phyloP scores from a whole-genome alignment of 1,140 invertebrate species.

The Drosophila rhopaloa region DNA sequence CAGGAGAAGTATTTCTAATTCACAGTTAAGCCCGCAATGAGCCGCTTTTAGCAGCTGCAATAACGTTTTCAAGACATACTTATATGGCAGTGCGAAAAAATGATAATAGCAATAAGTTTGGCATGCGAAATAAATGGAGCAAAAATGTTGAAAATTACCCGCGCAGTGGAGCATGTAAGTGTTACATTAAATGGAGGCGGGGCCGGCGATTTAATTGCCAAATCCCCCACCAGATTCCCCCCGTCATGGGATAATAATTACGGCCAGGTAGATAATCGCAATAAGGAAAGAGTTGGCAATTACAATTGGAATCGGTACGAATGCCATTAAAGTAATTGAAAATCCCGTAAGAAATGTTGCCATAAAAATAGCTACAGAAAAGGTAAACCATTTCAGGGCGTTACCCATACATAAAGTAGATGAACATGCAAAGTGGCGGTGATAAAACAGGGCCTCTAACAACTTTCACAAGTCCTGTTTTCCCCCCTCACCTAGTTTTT shows the following conservation, averaged over 20 bases:
- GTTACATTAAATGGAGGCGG: constrained; percentile 54
- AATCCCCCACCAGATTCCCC: constrained; percentile 8
- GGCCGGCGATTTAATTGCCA: constrained; percentile 28
- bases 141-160: constrained; percentile 55
- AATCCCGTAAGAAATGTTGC: constrained; percentile 16
- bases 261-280: constrained; percentile 28
- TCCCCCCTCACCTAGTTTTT: no score
- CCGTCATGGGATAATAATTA: constrained; percentile 44
- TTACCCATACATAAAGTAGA: background rate
- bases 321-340: constrained; percentile 56
- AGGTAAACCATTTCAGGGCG: constrained; percentile 22
- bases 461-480: constrained; percentile 41
- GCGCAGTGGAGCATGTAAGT: constrained; percentile 67
- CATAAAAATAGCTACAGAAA: constrained; percentile 20
- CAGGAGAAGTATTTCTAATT: constrained; percentile 33
- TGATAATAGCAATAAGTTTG: constrained; percentile 7
- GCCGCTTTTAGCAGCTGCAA: background rate
- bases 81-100: constrained; percentile 21
- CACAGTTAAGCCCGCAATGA: constrained; percentile 18
- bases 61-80: background rate
- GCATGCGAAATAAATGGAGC: constrained; percentile 31
- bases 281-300: constrained; percentile 14
- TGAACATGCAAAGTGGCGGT: constrained; percentile 34
- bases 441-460: constrained; percentile 27
- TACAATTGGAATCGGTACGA: constrained; percentile 15